phyloP scores from a whole-genome alignment of 92 coral and sea anemone species.

The Parazoanthus swiftii region DNA sequence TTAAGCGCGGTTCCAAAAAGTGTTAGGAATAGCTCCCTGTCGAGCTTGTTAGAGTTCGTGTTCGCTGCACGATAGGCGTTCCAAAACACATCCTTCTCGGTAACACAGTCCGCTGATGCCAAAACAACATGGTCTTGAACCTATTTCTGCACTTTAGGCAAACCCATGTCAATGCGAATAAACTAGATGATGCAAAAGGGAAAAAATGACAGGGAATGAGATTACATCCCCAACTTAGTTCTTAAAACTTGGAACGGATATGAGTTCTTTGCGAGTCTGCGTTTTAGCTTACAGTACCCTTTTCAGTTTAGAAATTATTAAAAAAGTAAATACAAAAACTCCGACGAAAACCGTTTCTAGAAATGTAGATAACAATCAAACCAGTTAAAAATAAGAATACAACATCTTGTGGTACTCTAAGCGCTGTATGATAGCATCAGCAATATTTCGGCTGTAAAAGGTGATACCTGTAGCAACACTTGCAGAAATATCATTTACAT shows the following conservation, averaged over 20 bases:
- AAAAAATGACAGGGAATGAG: neutral
- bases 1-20: slow-evolving; percentile 13
- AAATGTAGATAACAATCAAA: slow-evolving; percentile 1
- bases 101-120: slow-evolving; percentile 26
- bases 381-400: neutral
- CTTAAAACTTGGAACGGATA: too few relatives aligned
- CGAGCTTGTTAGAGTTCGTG: neutral
- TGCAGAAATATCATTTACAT: neutral
- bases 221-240: too few relatives aligned
- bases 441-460: neutral
- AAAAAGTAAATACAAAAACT: neutral
- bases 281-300: too few relatives aligned
- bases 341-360: neutral
- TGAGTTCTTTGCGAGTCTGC: too few relatives aligned
- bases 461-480: neutral
- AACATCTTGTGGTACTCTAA: neutral
- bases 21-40: slow-evolving; percentile 23
- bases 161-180: slow-evolving; percentile 9
- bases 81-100: slow-evolving; percentile 30
- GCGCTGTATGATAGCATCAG: neutral
- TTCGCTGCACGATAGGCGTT: neutral
- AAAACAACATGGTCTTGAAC: slow-evolving; percentile 20
- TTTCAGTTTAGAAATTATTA: neutral
- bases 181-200: slow-evolving; percentile 8
- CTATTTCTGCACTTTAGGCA: slow-evolving; percentile 12